Conservation (phyloP, 2,113 vertebrate species). For the Eretmochelys imbricata region DNA sequence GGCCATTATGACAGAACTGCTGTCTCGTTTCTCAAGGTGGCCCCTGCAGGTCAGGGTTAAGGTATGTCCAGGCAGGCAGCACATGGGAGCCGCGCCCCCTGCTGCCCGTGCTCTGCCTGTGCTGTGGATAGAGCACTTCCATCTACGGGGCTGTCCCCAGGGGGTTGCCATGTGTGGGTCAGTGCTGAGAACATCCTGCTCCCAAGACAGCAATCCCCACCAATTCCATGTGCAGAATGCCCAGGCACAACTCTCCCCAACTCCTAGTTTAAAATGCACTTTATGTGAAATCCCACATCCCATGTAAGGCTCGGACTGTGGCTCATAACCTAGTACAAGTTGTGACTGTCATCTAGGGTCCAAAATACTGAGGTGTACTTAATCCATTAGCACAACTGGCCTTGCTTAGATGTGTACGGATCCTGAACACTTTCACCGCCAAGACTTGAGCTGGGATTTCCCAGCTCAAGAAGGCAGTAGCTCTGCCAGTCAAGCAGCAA, state of each 20-base stretch:
- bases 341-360: neutral
- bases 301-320: neutral
- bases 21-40: neutral
- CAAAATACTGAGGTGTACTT: accelerated
- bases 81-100: neutral
- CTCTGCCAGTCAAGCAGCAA: neutral
- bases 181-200: neutral
- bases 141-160: too few relatives aligned
- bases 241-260: neutral
- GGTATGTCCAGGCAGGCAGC: neutral
- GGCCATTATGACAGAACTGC: neutral
- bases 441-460: neutral
- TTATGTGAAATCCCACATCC: neutral
- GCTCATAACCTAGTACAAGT: accelerated
- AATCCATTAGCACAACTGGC: neutral
- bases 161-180: neutral
- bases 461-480: neutral
- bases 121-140: neutral
- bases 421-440: neutral
- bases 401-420: neutral
- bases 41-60: neutral
- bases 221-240: neutral
- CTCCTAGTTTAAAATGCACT: accelerated
- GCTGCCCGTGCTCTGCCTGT: neutral
- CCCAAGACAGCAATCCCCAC: neutral